Base-by-base conservation (phyloP, 1,140 invertebrate genomes). In the Coenobita brevimanus region DNA sequence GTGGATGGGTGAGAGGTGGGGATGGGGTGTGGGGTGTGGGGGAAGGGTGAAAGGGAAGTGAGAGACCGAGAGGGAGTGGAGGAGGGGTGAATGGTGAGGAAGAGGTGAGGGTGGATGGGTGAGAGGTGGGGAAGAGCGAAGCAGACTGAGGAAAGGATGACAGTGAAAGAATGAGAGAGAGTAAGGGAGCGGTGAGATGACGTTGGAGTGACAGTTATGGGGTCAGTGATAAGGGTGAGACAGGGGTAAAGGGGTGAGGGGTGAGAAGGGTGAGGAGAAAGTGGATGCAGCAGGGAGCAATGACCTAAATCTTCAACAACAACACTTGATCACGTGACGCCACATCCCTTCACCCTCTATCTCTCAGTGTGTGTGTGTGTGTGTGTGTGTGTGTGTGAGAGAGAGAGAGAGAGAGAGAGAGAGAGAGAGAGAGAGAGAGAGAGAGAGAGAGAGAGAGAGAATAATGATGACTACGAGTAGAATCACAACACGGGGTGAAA, bases 391-490 rank as follows among this genome's bases (percentile, higher is more conserved):
- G 64, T 17, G 64, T 15, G 73, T 27, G 73, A n/a, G 41, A 41
- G 69, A 73, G 71, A 38, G 71, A 73, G 6, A 41, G 71, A 46
- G 6, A 41, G 71, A 73, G 71, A 73, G 71, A 73, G 71, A 73
- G 71, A 73, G 71, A 41, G 71, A 38, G 71, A 73, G 27, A 69
- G 27, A 10, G n/a, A 13, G 64, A 21, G 64, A 8, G 64, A 69
- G 15, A 27, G 64, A 69, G 27, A 30, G 64, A 21, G 10, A 30
- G 27, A 69, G n/a, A n/a, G n/a, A n/a, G n/a, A n/a, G n/a, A n/a
- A n/a, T n/a, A n/a, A n/a, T n/a, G n/a, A n/a, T n/a, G 27, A 27
- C n/a, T n/a, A n/a, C n/a, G n/a, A n/a, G n/a, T n/a, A n/a, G n/a
- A n/a, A n/a, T n/a, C n/a, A n/a, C n/a, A n/a, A n/a, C n/a, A n/a